Evolutionary conservation across 2,797 vertebrate genomes (phyloP), one percentile per base, ranked within the genome.

Genomic region (Sphenopsis melanotis): DNA sequence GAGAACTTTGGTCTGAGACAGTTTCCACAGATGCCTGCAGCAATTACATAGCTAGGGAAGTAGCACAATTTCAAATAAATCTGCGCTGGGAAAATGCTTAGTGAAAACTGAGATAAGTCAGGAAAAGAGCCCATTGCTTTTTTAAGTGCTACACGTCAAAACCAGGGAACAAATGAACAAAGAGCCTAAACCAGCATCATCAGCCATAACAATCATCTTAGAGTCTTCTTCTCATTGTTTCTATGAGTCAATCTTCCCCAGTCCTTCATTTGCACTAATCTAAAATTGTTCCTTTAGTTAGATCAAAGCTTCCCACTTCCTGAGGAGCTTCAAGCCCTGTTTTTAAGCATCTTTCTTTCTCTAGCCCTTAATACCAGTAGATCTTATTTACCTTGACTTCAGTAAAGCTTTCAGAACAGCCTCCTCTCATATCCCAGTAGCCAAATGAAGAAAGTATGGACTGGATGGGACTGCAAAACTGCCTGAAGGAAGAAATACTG

Each of bases 1-100:
- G 89, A 95, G 91, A 95, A 93, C 76, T 92, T 88, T 80, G 72
- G 87, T 93, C 84, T 63, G 86, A 95, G 64, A 78, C 21, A 65
- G 79, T 93, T 95, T 95, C 87, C 85, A 95, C 47, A 82, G 71
- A 91, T 63, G 69, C 69, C 77, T 90, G 57, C n/a, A 71, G 87
- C 76, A 89, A 89, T 83, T 77, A 84, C 77, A 68, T 50, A 90
- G 59, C 90, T 82, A 78, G 37, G 83, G 72, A 88, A 92, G 59
- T 32, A 89, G 56, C 66, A 91, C 13, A 50, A 46, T 41, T 82
- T 75, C 70, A 89, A 95, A 77, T 41, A 93, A 89, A 81, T 49
- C 11, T 74, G 77, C 26, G 46, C 65, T 86, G 72, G 61, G 61
- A 90, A 95, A 95, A 94, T 8, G 6, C 70, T 93, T 93, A 89